Conservation (phyloP, 2,797 vertebrate species). For the Sebastes variabilis region DNA sequence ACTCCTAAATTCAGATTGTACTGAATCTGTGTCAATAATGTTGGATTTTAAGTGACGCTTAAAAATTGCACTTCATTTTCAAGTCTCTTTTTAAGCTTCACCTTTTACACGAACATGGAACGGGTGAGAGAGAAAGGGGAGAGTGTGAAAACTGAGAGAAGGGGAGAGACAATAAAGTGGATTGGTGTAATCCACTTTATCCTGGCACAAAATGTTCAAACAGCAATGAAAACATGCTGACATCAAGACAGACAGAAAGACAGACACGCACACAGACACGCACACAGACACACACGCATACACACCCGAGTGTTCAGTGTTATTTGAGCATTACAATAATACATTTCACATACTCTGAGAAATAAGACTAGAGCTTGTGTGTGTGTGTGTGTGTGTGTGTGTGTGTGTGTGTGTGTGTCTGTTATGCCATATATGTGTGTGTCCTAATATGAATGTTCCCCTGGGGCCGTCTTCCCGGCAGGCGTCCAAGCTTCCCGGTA, state of each 20-base stretch:
- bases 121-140: neutral
- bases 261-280: neutral
- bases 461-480: constrained; percentile 49
- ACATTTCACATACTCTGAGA: neutral
- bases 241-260: constrained; percentile 17
- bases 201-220: constrained; percentile 58
- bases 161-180: constrained; percentile 44
- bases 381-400: no score
- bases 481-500: constrained; percentile 61
- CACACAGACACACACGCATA: neutral
- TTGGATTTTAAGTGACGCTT: neutral
- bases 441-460: constrained; percentile 45
- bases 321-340: neutral
- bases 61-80: neutral
- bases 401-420: neutral
- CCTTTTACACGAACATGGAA: constrained; percentile 4
- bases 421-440: neutral
- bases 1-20: neutral
- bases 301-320: neutral
- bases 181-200: constrained; percentile 69
- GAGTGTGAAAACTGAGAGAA: constrained; percentile 11
- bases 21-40: neutral
- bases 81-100: neutral
- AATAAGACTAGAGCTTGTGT: neutral
- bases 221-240: constrained; percentile 39